phyloP scores from a whole-genome alignment of 2,797 vertebrate genomes.

The Chelmon rostratus region DNA sequence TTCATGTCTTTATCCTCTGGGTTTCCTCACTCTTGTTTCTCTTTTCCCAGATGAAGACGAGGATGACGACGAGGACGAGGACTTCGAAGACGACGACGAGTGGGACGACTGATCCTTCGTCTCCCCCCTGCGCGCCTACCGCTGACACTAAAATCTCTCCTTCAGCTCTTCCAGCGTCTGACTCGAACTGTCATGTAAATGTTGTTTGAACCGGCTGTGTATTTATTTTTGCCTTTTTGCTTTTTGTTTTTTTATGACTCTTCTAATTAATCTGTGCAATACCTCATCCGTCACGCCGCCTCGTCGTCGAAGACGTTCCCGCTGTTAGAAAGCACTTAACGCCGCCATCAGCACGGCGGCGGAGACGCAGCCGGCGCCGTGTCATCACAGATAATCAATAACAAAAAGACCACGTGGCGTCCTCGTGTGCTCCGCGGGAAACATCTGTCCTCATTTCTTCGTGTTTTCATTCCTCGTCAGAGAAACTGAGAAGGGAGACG shows the following conservation, averaged over 20 bases:
- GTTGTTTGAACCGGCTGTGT: conserved; percentile 95
- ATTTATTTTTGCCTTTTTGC: conserved; percentile 95
- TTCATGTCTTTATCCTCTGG: background rate
- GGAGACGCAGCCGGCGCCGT: conserved; percentile 19
- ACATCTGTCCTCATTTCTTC: conserved; percentile 82
- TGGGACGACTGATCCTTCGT: conserved; percentile 90
- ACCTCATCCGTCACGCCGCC: conserved; percentile 91
- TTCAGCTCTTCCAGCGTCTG: conserved; percentile 86
- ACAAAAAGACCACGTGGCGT: conserved; percentile 18
- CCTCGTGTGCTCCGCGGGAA: conserved; percentile 51
- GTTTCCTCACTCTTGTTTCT: background rate
- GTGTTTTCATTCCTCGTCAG: conserved; percentile 84
- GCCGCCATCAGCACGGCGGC: conserved; percentile 36
- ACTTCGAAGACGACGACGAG: conserved; percentile 99
- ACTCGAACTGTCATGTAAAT: conserved; percentile 95
- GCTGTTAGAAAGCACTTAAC: conserved; percentile 64
- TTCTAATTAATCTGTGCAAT: conserved; percentile 96
- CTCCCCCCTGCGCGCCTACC: conserved; percentile 22
- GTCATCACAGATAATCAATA: conserved; percentile 5
- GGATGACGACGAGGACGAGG: conserved; percentile 93
- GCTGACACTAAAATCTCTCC: conserved; percentile 75
- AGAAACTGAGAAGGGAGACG: conserved; percentile 84
- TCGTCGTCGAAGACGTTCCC: conserved; percentile 36
- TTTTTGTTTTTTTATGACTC: conserved; percentile 81
- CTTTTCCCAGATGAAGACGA: conserved; percentile 93